Evolutionary conservation across 2,113 vertebrate species (phyloP), one percentile per base, ranked within the genome.

Genomic region (Microtus oregoni): DNA sequence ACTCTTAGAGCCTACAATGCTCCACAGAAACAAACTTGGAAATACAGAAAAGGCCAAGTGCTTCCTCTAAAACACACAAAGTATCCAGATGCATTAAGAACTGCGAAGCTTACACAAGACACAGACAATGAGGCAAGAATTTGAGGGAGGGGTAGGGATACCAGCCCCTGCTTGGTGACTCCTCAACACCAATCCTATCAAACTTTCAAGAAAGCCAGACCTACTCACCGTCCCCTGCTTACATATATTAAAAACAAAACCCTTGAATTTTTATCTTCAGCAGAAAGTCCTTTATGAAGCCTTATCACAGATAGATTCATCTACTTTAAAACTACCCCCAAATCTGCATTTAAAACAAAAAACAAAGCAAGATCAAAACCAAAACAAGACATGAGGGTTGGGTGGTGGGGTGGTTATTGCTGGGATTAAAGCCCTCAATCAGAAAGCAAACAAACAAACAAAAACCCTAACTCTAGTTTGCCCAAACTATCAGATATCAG

Each of bases 1-100:
- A 35, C 55, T 67, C 35, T 86, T 61, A 44, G 38, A 73, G 68
- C 3, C 5, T 44, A 4, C 52, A 30, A 26, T 1, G 30, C 38
- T 92, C 78, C 14, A 55, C 35, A 13, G 86, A 95, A 83, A 61
- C 38, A 89, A 78, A 85, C 55, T 47, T 79, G n/a, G 91, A 83
- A 89, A 50, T 75, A 7, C 58, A 15, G 78, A 86, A 13, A 61
- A 92, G 63, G 41, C 47, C 4, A 1, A 61, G 19, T 32, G 14
- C 61, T 89, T 86, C 58, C 26, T 61, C 50, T 38, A 76, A 67
- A 88, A 77, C 30, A 78, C 26, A 79, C 14, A 24, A 93, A 20
- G 78, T n/a, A 61, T 50, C 20, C 79, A 89, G 89, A 67, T 73
- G 35, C 72, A 44, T 41, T 35, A 73, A 55, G 52, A 85, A 44